Base-by-base conservation (phyloP, 2,888 invertebrate genomes). In the Ferrisia virgata region DNA sequence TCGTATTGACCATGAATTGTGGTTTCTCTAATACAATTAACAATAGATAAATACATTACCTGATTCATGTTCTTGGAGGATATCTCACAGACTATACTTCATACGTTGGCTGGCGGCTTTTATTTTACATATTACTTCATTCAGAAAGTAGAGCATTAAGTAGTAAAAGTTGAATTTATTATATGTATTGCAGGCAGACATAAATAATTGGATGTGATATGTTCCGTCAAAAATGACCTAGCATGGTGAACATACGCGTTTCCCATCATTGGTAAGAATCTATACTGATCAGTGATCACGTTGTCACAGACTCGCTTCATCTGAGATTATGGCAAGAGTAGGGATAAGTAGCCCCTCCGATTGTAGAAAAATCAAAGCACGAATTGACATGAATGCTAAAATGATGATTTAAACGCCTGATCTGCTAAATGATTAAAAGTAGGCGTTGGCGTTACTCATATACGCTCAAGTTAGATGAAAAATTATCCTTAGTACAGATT, bases 31-130 rank as follows among this genome's bases (percentile, higher is more conserved):
- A 79, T 79, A 79, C 47, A 79, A 79, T 79, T 79, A 79, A 79
- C 79, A 79, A 79, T 79, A 79, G 79, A 79, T 79, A 79, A 79
- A 79, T 79, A 79, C 79, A 79, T 79, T 79, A 79, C 53, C 79
- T 79, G 53, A 31, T 79, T 79, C 47, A 31, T 40, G 79, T 72
- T 33, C 72, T 33, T 4, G 72, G n/a, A 33, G 72, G 72, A 72
- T 72, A 72, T 33, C 28, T 72, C 72, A 72, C 72, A 8, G 33
- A 33, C 33, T 8, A 47, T 36, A 4, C 33, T 72, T 33, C 15
- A 72, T 72, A 64, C 58, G 43, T 15, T 11, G 15, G 43, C 6
- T 1, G 47, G 72, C 28, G 72, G 72, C 33, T 72, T 72, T 72
- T 72, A 72, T 72, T 72, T 72, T 33, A 33, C n/a, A 72, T 72